Base-by-base conservation (phyloP, 2,797 vertebrate species). In the Oophaga sylvatica region DNA sequence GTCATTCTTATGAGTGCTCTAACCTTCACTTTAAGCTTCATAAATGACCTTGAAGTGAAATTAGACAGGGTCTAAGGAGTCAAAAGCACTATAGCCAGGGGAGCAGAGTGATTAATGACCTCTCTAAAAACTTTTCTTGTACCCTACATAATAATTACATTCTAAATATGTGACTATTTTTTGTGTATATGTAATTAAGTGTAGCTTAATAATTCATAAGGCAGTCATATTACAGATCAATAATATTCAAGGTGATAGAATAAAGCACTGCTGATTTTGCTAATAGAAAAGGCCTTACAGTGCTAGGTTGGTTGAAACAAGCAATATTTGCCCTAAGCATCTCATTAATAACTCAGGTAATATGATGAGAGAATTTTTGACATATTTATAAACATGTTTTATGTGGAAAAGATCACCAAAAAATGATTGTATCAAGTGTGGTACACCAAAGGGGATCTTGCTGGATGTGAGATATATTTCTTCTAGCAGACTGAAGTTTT, bases 11-110 rank as follows among this genome's bases (percentile, higher is more conserved):
- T 59, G 5, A 63, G 31, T n/a, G 19, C 6, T n/a, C 16, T 29
- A 12, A 82, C 65, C 4, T n/a, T 56, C 20, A 59, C 73, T 16
- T 71, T 2, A 59, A 41, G 20, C 53, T 59, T 59, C 60, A 12
- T 60, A 71, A 48, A 20, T 71, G 31, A 75, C 82, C 82, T 73
- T 84, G 70, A 75, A 17, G 16, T 82, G 12, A 68, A 63, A 82
- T 82, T 45, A 62, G 17, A 59, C 19, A 71, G 26, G 16, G 63
- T 60, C 26, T 19, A 16, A 75, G 29, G 7, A 75, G 26, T 7
- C n/a, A 3, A 11, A 20, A 75, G 45, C 19, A 16, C 53, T 8
- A 84, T 59, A 41, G 31, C 48, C 68, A 15, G 82, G 29, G 56
- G 57, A 75, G 45, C 19, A 45, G 7, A 11, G 19, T 68, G 80